Evolutionary conservation across 2,888 invertebrate genomes (phyloP).

Genomic region (Limnephilus rhombicus): DNA sequence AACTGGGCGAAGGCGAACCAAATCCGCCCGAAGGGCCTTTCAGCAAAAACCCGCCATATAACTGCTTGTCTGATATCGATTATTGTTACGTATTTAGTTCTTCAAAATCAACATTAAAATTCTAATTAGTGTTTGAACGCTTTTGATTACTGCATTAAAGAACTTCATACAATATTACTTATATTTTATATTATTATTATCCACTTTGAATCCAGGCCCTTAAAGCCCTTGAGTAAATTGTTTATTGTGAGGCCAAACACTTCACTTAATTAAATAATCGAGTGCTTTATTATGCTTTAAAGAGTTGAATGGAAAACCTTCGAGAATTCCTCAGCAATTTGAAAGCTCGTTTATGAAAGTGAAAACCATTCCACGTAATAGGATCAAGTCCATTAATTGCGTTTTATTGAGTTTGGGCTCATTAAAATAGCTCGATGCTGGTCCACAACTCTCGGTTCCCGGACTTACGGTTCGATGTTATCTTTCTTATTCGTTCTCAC

Average conservation of each 20-base stretch:
- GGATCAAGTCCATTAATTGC: slow-evolving; percentile 44
- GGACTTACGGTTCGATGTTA: slow-evolving; percentile 17
- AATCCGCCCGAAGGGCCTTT: too few species aligned
- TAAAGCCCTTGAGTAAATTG: slow-evolving; percentile 28
- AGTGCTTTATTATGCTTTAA: slow-evolving; percentile 35
- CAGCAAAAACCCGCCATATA: too few species aligned
- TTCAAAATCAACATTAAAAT: not conserved
- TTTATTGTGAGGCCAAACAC: slow-evolving; percentile 14
- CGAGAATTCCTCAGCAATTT: slow-evolving; percentile 39
- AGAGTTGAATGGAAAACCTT: slow-evolving; percentile 37
- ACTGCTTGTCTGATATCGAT: too few species aligned
- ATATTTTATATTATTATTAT: not conserved
- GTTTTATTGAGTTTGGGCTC: slow-evolving; percentile 44
- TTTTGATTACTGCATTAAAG: not conserved
- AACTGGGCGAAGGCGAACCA: too few species aligned
- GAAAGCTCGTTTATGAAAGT: slow-evolving; percentile 47
- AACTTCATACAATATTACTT: not conserved
- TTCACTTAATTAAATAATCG: slow-evolving; percentile 42
- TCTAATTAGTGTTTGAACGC: not conserved
- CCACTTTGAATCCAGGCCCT: not conserved
- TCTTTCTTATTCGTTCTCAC: slow-evolving; percentile 35
- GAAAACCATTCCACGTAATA: slow-evolving; percentile 43
- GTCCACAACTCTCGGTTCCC: slow-evolving; percentile 2
- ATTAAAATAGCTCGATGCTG: slow-evolving; percentile 17
- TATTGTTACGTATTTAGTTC: too few species aligned